phyloP scores from a whole-genome alignment of 1,140 invertebrate species.

The Caenorhabditis elegans region WBcel235 BX284606.5:13131501-13132000 shows the following conservation, averaged over 20 bases:
- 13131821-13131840: conserved; percentile 97
- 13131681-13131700: no score
- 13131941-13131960: no score
- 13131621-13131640: background rate
- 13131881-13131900: no score
- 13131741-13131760: conserved; percentile 96
- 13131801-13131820: conserved; percentile 73
- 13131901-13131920: no score
- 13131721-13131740: conserved; percentile 83
- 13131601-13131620: background rate
- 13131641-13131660: background rate
- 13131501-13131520: background rate
- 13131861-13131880: conserved; percentile 59
- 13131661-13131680: background rate
- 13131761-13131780: conserved; percentile 95
- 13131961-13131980: no score
- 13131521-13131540: background rate
- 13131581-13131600: background rate
- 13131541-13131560: conserved; percentile 7
- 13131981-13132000: no score
- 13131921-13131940: no score
- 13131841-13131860: conserved; percentile 96
- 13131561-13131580: background rate
- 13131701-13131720: conserved; percentile 73
- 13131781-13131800: conserved; percentile 96